Evolutionary conservation across 2,113 vertebrate genomes (phyloP), one percentile per base, ranked within the genome.

Genomic region (Stigmatopora argus): DNA sequence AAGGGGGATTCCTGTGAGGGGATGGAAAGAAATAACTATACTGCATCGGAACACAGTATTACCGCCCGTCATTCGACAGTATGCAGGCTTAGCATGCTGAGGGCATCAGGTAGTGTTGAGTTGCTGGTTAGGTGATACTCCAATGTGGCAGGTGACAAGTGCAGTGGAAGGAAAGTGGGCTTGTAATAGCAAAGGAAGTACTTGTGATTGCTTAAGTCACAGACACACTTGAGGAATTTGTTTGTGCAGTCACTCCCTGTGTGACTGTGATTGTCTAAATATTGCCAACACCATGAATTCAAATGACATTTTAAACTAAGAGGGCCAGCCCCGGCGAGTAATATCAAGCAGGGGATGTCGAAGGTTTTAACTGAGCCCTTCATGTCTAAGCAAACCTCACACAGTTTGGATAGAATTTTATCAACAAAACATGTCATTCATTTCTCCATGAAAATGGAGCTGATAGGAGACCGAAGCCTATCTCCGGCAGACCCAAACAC

Each of bases 21-120:
- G 78, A 83, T 66, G 79, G 71, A 75, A 79, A 77, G 82, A 69
- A 79, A 75, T 86, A 85, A 88, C 88, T 79, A 53, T 85, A 87
- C 82, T 80, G 86, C 85, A 88, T 84, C 78, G 83, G 85, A 88
- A 84, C 84, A 86, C 60, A 79, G 89, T 86, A 86, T 90, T 88
- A 88, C 83, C 26, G 46, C 77, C 67, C 34, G 66, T 84, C 69
- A 85, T 88, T 90, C 83, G 85, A 80, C 77, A 77, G 78, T 82
- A 87, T 87, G 82, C 85, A 85, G 85, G 85, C 83, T 86, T 85
- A 86, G 79, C 1, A 48, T 68, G 79, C 72, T 81, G 69, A 74
- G 80, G 79, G 73, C 81, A 84, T 67, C 65, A n/a, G 67, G 53
- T 64, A 77, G 73, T 61, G 64, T 63, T 65, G 76, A 72, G 71